Evolutionary conservation across 2,797 vertebrate genomes (phyloP), one percentile per base, ranked within the genome.

Genomic region (Acipenser ruthenus): DNA sequence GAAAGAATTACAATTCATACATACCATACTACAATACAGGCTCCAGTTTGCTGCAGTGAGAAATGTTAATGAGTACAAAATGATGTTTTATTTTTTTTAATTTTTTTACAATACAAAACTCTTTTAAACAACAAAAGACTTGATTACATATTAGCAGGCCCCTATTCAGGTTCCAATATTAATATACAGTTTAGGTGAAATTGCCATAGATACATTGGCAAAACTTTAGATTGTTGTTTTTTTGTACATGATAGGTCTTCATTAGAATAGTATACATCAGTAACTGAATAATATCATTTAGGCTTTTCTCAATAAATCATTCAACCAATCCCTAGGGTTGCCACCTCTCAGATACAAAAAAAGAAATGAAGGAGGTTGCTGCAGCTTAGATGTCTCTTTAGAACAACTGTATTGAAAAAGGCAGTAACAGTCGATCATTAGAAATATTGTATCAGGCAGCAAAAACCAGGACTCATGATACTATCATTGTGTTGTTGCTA

Each of bases 151-250:
- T 11, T 13, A 58, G 55, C 6, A 11, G 13, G 11, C 23, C 12
- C 55, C 55, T 11, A 58, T n/a, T n/a, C 12, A 58, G 9, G 9
- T 58, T 10, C 55, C 55, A 58, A 58, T 6, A 58, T 10, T 58
- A 58, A 58, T 58, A n/a, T 58, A 58, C 55, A 58, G 55, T 58
- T 58, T 58, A 12, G 55, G 8, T 53, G 55, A 58, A 58, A 58
- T 10, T 11, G 55, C 9, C 55, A 58, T 12, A 58, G 8, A 58
- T 58, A 58, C 1, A n/a, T 58, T 11, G 9, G 55, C 10, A 58
- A 11, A 58, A 58, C 15, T 18, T 18, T 12, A 58, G 6, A 10
- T 10, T 58, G 6, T n/a, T 58, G 13, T n/a, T 37, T 37, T 58
- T 10, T 6, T 10, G 13, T 13, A 58, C 55, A n/a, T n/a, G 51